These are phyloP conservation scores for Aselliscus stoliczkanus DNA, from an alignment of 2,797 vertebrate species.

Conservation along the genomic window DNA sequence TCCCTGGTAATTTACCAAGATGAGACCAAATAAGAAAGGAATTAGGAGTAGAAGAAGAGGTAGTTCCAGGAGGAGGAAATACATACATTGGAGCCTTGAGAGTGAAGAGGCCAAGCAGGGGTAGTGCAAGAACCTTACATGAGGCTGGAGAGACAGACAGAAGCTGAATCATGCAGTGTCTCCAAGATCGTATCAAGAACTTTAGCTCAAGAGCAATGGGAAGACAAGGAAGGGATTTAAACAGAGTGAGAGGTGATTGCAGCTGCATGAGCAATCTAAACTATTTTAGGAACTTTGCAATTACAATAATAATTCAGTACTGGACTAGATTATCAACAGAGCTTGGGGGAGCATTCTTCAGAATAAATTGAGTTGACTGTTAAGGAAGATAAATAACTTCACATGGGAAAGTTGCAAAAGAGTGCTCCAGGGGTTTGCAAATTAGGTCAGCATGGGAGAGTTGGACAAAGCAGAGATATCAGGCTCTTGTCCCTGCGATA, in stretches of 20 bases:
- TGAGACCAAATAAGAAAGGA: background rate
- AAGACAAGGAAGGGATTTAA: background rate
- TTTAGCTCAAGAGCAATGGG: background rate
- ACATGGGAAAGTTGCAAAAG: constrained; percentile 23
- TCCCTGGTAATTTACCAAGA: background rate
- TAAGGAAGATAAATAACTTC: constrained; percentile 54
- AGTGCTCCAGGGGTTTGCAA: background rate
- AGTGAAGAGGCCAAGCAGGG: background rate
- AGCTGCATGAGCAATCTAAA: constrained; percentile 23
- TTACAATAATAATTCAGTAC: constrained; percentile 35
- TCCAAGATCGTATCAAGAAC: background rate
- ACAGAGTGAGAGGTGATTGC: background rate
- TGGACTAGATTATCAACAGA: constrained; percentile 42
- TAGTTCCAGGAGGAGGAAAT: background rate
- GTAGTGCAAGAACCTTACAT: background rate
- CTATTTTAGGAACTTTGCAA: constrained; percentile 54
- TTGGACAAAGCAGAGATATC: background rate
- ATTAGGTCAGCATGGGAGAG: background rate
- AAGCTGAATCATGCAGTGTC: background rate
- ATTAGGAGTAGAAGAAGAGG: background rate
- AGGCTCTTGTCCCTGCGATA: background rate
- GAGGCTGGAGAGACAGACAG: background rate
- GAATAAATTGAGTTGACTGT: constrained; percentile 46
- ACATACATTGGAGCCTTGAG: background rate
- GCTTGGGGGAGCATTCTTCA: background rate